phyloP scores from a whole-genome alignment of 53 echinoderm and acorn worm genomes.

The Glandiceps talaboti region DNA sequence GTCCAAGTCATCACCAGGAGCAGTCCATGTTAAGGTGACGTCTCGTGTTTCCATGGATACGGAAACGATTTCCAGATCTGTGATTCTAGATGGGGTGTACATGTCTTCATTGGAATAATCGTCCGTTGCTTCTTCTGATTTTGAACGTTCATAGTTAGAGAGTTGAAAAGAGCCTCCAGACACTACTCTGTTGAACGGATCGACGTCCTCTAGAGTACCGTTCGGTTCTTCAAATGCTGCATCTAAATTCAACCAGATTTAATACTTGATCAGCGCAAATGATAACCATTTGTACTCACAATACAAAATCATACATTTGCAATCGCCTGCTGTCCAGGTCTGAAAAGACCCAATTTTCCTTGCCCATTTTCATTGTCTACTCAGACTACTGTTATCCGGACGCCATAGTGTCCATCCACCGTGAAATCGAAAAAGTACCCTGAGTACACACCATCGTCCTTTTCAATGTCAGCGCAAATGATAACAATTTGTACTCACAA shows the following conservation, averaged over 20 bases:
- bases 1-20: background rate
- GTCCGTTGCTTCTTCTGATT: background rate
- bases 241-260: too few species aligned
- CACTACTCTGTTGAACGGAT: background rate
- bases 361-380: conserved; percentile 22
- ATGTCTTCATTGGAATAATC: background rate
- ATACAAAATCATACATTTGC: too few species aligned
- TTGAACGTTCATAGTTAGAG: background rate
- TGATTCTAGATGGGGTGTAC: background rate
- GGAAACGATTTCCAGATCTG: background rate
- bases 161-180: background rate
- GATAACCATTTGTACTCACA: too few species aligned
- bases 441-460: conserved; percentile 60
- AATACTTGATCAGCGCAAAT: too few species aligned
- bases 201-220: background rate
- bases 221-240: too few species aligned
- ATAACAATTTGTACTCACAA: too few species aligned
- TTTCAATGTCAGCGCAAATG: conserved; percentile 21
- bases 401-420: conserved; percentile 37
- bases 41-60: background rate
- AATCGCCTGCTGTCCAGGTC: too few species aligned
- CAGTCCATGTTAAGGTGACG: background rate
- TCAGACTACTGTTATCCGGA: conserved; percentile 30
- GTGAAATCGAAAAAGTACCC: conserved; percentile 38
- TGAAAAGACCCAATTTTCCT: background rate